A percentile compares a stretch with the other conserved stretches of the same genome.
phyloP scores from a whole-genome alignment of 1,140 invertebrate genomes.

The Coboldia fuscipes region DNA sequence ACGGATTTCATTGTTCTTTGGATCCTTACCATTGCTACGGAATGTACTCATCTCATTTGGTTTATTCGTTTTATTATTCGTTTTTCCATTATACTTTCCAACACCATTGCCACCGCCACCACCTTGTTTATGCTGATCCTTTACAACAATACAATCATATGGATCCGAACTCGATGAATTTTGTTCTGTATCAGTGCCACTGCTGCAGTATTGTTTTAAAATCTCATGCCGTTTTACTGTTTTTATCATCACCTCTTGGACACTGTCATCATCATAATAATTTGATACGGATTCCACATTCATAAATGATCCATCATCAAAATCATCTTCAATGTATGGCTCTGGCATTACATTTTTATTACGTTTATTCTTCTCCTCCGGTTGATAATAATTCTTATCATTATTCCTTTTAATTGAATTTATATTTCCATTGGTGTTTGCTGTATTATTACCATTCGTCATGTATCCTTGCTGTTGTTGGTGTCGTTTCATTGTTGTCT shows the following conservation, averaged over 20 bases:
- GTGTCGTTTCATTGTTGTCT: background rate
- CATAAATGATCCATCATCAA: conserved; percentile 1
- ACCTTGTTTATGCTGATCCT: conserved; percentile 33
- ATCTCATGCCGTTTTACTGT: conserved; percentile 44
- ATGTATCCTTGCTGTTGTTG: background rate
- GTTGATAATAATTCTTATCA: background rate
- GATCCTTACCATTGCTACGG: conserved; percentile 9
- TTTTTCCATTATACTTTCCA: conserved; percentile 6
- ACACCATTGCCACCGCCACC: conserved; percentile 13
- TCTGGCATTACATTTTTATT: background rate
- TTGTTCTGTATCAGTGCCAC: conserved; percentile 27
- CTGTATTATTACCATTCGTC: background rate
- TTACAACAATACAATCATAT: conserved; percentile 49
- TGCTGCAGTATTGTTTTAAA: conserved; percentile 39
- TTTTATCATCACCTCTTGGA: conserved; percentile 36
- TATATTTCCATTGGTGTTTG: background rate
- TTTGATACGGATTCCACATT: conserved; percentile 10
- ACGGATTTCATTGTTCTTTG: conserved; percentile 10
- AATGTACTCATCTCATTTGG: conserved; percentile 25
- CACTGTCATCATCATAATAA: conserved; percentile 34
- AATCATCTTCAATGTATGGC: background rate
- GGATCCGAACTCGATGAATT: conserved; percentile 45
- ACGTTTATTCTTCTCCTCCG: background rate
- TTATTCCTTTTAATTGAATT: no score
- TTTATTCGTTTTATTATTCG: conserved; percentile 18